Base-by-base conservation (phyloP, 1,140 invertebrate genomes). In the Arion vulgaris region DNA sequence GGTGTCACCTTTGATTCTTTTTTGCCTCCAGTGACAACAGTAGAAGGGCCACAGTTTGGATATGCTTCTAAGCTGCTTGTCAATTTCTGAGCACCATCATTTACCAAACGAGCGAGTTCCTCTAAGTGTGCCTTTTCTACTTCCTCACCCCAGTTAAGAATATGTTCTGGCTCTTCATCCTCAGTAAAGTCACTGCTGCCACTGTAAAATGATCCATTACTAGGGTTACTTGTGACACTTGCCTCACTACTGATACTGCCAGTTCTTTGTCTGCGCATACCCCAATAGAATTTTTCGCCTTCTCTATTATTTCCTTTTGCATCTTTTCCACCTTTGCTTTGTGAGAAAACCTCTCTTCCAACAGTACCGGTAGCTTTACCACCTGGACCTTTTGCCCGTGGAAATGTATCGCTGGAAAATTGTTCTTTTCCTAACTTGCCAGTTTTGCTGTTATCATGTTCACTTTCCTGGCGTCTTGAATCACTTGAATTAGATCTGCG, bases 161-260 rank as follows among this genome's bases (percentile, higher is more conserved):
- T 85, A 41, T 86, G 81, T 0, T 74, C 84, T 57, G 85, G 84
- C 34, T 84, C 83, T n/a, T 85, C 80, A n/a, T 80, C 77, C 62
- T 86, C 85, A 32, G 83, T 83, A 51, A 85, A 82, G 73, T 89
- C 86, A 49, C 80, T 81, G 71, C 80, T 81, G n/a, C 80, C 80
- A 74, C 80, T 81, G 36, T 81, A 81, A 69, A 73, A 62, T n/a
- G 69, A 73, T 45, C 87, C 88, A 77, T 86, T 85, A 80, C 88
- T 89, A 15, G 86, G 78, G 75, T 88, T 86, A 81, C 88, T 89
- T 9, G 85, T 80, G n/a, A 82, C 84, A 80, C 88, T 89, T 28
- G 87, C 85, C 68, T 89, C 88, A 85, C 88, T 89, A 71, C 88
- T 89, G 53, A 89, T 79, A 81, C 88, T 89, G 17, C 87, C 88